A percentile compares a stretch with the other conserved stretches of the same genome.
Conservation (phyloP, 2,113 vertebrate genomes). For the Mesitornis unicolor region DNA sequence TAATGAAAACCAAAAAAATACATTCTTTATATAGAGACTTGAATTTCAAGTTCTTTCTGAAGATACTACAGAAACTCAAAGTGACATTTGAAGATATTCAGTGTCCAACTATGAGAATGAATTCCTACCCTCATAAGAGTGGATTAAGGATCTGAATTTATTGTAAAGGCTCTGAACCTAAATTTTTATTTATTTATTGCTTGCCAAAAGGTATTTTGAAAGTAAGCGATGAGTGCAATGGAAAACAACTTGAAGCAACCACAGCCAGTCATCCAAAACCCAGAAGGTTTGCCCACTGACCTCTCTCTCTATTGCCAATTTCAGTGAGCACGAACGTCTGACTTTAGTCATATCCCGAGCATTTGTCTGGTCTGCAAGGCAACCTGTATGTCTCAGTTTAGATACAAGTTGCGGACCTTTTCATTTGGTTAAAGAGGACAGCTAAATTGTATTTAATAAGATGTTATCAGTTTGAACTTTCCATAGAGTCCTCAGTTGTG, state of each 20-base stretch:
- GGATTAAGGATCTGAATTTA: background rate
- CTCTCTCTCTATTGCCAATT: background rate
- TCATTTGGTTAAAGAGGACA: background rate
- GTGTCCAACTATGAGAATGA: background rate
- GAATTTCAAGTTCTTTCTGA: background rate
- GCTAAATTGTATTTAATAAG: background rate
- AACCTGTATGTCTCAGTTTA: background rate
- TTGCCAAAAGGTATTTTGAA: background rate
- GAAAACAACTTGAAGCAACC: background rate
- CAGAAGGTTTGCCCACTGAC: background rate
- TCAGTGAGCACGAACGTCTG: background rate
- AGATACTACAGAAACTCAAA: background rate
- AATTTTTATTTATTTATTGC: background rate
- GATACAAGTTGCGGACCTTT: background rate
- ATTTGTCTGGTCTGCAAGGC: background rate
- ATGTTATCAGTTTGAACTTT: background rate
- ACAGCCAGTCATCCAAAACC: background rate
- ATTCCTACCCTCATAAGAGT: background rate
- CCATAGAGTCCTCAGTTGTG: background rate
- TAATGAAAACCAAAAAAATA: background rate
- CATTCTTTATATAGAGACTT: background rate
- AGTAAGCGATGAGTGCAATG: background rate
- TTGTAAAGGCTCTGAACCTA: background rate
- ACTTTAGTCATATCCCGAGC: slow-evolving; percentile 30
- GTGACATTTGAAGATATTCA: background rate